Evolutionary conservation across 2,888 invertebrate genomes (phyloP).

Genomic region (Disparrhopalites patrizii): DNA sequence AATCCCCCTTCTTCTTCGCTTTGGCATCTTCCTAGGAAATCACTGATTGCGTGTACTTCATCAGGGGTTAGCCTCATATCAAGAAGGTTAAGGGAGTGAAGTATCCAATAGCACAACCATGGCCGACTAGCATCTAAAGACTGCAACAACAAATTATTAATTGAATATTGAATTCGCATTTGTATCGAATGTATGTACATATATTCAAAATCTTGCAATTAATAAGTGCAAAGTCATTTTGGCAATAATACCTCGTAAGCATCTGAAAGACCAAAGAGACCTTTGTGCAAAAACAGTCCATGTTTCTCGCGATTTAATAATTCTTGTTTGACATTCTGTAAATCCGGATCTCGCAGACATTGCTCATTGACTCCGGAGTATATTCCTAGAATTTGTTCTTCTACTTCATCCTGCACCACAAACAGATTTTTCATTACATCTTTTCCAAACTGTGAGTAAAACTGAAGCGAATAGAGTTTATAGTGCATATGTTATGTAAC

Average conservation of each 20-base stretch:
- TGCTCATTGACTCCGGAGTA: slow-evolving; percentile 55
- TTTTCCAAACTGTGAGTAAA: background rate
- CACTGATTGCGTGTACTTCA: slow-evolving; percentile 57
- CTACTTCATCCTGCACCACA: slow-evolving; percentile 58
- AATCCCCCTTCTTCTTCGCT: slow-evolving; percentile 74
- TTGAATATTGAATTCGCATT: too few species aligned
- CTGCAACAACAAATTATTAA: too few species aligned
- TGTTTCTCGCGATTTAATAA: slow-evolving; percentile 64
- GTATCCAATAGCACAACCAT: slow-evolving; percentile 96
- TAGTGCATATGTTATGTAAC: background rate
- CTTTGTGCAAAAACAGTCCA: slow-evolving; percentile 63
- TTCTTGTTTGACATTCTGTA: too few species aligned
- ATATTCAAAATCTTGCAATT: slow-evolving; percentile 3
- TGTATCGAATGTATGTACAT: too few species aligned
- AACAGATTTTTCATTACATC: background rate
- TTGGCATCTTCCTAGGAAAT: slow-evolving; percentile 69
- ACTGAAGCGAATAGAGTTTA: background rate
- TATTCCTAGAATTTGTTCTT: slow-evolving; percentile 57
- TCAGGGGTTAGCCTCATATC: slow-evolving; percentile 61
- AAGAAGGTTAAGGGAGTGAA: slow-evolving; percentile 81
- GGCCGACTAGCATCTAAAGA: slow-evolving; percentile 90
- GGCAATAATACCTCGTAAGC: slow-evolving; percentile 61
- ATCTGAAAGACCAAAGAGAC: slow-evolving; percentile 63
- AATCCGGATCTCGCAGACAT: slow-evolving; percentile 54
- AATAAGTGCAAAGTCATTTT: background rate